Evolutionary conservation across 2,113 vertebrate species (phyloP), one percentile per base, ranked within the genome.

Genomic region (Barbus barbus): DNA sequence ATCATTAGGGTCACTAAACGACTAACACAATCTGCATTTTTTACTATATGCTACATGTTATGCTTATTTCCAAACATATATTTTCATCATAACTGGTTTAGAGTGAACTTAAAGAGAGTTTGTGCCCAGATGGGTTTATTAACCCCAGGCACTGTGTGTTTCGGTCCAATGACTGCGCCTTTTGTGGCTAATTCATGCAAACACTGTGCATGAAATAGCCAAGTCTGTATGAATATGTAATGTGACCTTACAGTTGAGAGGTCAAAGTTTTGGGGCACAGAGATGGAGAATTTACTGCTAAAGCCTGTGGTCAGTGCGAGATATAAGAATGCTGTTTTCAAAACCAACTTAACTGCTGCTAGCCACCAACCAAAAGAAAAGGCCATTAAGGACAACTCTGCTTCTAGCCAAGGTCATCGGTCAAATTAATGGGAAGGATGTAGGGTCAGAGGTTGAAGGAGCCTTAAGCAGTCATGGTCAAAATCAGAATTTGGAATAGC

Each of bases 351-450:
- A n/a, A n/a, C n/a, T 61, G 56, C 36, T 44, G n/a, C 38, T 28
- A 41, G 58, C n/a, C 58, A 44, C 22, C 24, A 26, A 46, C 13
- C n/a, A 63, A 74, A 26, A 13, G 53, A 60, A 63, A 28, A 46
- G 24, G 33, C n/a, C 58, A 44, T 44, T 41, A 18, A 48, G 38
- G 13, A 26, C 38, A 67, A 33, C 28, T 51, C 41, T 44, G 41
- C 3, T 44, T 44, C 11, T 44, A 44, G 41, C 11, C 58, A 79
- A 79, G 22, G 78, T 79, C 20, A 65, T 7, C 28, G 26, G n/a
- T 65, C 38, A 79, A 4, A 79, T 46, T 13, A 79, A 14, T 79
- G 8, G 38, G 78, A 79, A 79, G 38, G 58, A 79, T n/a, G 58
- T 12, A 20, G 36, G 78, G 33, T 78, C 22, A 78, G 33, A 44